These are phyloP conservation scores for Aspidoscelis tigris DNA, from an alignment of 2,113 vertebrate genomes.

Conservation along the genomic window DNA sequence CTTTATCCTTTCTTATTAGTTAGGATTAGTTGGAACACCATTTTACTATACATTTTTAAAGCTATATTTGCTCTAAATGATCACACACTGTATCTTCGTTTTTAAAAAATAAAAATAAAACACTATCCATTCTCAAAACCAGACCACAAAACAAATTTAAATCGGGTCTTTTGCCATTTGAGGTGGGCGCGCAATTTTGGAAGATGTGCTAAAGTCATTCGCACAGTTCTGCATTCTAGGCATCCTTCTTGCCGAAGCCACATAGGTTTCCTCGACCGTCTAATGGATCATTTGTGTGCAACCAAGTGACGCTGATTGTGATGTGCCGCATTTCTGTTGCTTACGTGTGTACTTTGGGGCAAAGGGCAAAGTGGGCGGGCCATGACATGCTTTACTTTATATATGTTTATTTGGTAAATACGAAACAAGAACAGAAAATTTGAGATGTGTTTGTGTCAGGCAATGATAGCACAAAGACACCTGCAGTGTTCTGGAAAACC, in stretches of 20 bases:
- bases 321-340: slow-evolving; percentile 65
- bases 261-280: slow-evolving; percentile 57
- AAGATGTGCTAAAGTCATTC: slow-evolving; percentile 43
- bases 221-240: slow-evolving; percentile 33
- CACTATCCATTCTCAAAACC: too few relatives aligned
- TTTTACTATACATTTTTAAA: too few relatives aligned
- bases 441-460: neutral
- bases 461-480: accelerated
- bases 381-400: slow-evolving; percentile 52
- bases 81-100: neutral
- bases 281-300: slow-evolving; percentile 55
- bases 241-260: slow-evolving; percentile 57
- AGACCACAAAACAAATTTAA: neutral
- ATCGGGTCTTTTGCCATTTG: slow-evolving; percentile 27
- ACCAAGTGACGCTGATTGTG: slow-evolving; percentile 63
- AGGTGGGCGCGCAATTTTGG: slow-evolving; percentile 34
- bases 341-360: slow-evolving; percentile 51
- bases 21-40: too few relatives aligned
- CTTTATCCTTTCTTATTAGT: too few relatives aligned
- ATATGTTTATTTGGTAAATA: slow-evolving; percentile 45
- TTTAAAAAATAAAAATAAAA: slow-evolving; percentile 6
- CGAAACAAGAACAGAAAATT: neutral
- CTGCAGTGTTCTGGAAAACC: neutral
- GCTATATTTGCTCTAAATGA: too few relatives aligned
- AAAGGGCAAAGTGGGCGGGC: slow-evolving; percentile 7